phyloP scores from a whole-genome alignment of 2,113 vertebrate species.

The Astur gentilis region DNA sequence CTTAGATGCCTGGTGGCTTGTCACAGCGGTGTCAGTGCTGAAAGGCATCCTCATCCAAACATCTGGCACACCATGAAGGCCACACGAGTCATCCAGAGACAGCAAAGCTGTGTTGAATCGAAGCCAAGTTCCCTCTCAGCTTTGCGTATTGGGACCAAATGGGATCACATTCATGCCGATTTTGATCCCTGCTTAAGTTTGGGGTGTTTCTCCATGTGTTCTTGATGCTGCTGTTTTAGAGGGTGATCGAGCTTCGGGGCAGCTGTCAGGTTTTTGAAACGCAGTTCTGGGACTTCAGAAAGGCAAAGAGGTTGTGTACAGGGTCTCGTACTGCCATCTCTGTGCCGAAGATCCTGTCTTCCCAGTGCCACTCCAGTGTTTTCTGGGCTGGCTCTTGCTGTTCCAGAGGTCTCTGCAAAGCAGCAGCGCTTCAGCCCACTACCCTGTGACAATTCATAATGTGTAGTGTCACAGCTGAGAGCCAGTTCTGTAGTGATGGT shows the following conservation, averaged over 20 bases:
- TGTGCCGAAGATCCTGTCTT: not conserved
- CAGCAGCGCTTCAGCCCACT: not conserved
- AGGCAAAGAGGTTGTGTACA: not conserved
- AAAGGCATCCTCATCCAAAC: not conserved
- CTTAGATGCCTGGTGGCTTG: not conserved
- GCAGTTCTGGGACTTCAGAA: not conserved
- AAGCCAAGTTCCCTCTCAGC: not conserved
- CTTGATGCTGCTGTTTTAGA: not conserved
- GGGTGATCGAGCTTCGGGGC: not conserved
- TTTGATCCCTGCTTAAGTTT: not conserved
- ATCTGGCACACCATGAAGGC: not conserved
- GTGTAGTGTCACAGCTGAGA: not conserved
- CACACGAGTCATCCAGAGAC: not conserved
- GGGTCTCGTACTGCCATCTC: not conserved
- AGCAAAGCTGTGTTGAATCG: not conserved
- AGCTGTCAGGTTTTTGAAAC: not conserved
- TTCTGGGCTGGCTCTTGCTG: not conserved
- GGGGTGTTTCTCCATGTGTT: not conserved
- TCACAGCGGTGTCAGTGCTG: not conserved
- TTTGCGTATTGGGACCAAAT: rapidly evolving
- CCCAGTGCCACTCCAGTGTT: not conserved
- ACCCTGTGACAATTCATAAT: rapidly evolving
- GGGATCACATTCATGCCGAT: rapidly evolving
- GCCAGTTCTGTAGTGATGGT: not conserved
- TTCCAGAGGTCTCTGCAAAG: not conserved